Conservation (phyloP, 1,140 invertebrate genomes). For the Penaeus chinensis region DNA sequence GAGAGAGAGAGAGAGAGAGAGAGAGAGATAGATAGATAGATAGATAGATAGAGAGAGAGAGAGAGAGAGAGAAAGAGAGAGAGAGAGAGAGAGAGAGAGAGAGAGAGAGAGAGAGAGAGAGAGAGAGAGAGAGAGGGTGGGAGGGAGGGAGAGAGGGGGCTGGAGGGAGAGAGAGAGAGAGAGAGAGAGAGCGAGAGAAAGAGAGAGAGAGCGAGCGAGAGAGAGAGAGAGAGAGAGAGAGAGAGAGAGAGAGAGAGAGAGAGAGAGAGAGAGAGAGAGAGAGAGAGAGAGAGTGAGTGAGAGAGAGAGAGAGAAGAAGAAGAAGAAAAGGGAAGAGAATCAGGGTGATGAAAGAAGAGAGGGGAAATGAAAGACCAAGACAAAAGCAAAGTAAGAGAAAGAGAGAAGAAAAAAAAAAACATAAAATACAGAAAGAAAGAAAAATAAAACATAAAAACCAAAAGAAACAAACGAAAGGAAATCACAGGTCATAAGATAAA, state of each 20-base stretch:
- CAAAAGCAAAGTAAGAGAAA: slow-evolving; percentile 6
- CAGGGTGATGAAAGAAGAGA: neutral
- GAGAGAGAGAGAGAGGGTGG: neutral
- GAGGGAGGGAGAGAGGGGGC: neutral
- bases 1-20: neutral
- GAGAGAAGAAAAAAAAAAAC: slow-evolving; percentile 4
- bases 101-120: too few relatives aligned
- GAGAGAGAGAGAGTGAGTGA: neutral
- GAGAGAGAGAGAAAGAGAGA: neutral
- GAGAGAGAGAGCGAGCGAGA: slow-evolving; percentile 6
- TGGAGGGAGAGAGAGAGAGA: neutral
- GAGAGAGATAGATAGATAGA: neutral
- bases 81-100: neutral
- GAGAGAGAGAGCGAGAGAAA: neutral
- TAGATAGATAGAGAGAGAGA: neutral
- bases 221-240: slow-evolving; percentile 10
- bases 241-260: slow-evolving; percentile 17
- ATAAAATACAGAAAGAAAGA: too few relatives aligned
- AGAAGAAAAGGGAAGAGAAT: too few relatives aligned
- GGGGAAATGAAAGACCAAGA: neutral
- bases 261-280: neutral
- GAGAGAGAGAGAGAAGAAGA: neutral
- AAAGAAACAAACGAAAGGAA: too few relatives aligned
- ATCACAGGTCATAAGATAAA: too few relatives aligned
- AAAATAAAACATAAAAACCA: too few relatives aligned